These are phyloP conservation scores for Ceratosolen solmsi DNA, from an alignment of 1,140 invertebrate species.

Conservation along the genomic window DNA sequence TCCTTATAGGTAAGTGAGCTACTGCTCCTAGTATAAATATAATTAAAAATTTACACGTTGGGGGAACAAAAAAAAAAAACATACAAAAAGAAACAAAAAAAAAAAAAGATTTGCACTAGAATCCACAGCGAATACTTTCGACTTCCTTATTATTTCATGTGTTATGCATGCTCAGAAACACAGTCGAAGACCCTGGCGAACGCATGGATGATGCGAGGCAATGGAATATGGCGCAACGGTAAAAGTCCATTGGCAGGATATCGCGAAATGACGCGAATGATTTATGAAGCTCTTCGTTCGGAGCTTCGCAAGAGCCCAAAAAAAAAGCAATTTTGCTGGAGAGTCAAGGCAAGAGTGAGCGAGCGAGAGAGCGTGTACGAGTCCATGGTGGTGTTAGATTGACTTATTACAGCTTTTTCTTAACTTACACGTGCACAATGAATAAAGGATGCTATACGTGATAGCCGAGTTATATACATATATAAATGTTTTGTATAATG, in stretches of 20 bases:
- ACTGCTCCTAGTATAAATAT: no score
- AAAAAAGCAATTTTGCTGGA: neutral
- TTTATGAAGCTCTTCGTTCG: slow-evolving; percentile 11
- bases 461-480: no score
- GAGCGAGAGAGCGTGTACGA: neutral
- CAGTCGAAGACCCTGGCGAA: neutral
- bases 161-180: neutral
- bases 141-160: slow-evolving; percentile 38
- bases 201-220: neutral
- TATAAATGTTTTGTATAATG: no score
- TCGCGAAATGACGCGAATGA: slow-evolving; percentile 32
- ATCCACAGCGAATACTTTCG: neutral
- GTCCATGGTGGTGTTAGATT: slow-evolving; percentile 22
- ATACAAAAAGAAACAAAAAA: no score
- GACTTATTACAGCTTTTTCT: slow-evolving; percentile 29
- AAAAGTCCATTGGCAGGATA: slow-evolving; percentile 32
- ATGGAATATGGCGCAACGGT: slow-evolving; percentile 46
- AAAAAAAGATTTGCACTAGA: neutral
- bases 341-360: neutral
- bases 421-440: no score
- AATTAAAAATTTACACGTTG: neutral
- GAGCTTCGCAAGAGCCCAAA: neutral
- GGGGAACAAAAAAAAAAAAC: no score
- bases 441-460: no score
- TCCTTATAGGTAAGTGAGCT: no score